These are phyloP conservation scores for Choloepus hoffmanni DNA, from an alignment of 2,113 vertebrate genomes.

Conservation along the genomic window DNA sequence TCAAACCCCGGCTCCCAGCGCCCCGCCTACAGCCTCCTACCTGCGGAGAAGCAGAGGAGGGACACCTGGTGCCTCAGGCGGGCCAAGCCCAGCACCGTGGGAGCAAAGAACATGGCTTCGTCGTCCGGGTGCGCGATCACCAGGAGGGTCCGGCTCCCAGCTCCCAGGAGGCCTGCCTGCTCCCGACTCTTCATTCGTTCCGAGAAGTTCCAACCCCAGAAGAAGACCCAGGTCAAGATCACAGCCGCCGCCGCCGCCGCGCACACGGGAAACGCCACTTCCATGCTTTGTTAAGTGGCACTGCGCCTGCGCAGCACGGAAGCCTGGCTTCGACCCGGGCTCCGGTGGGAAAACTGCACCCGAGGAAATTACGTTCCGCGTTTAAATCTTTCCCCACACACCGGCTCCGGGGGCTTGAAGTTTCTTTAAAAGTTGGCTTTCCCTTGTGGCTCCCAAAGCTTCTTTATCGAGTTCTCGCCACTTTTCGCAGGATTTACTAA, in stretches of 20 bases:
- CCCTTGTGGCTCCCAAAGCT: not conserved
- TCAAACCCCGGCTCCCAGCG: not conserved
- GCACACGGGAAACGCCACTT: not conserved
- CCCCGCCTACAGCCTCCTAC: constrained; percentile 85
- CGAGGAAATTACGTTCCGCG: constrained; percentile 76
- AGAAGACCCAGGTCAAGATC: not conserved
- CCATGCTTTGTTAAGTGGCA: not conserved
- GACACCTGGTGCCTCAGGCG: constrained; percentile 85
- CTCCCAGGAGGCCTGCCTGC: not conserved
- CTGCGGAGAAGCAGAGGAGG: constrained; percentile 95
- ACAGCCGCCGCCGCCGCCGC: not conserved
- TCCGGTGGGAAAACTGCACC: constrained; percentile 64
- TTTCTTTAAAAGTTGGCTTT: not conserved
- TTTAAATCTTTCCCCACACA: rapidly evolving
- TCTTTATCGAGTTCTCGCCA: not conserved
- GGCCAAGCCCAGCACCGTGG: constrained; percentile 89
- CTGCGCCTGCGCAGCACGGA: constrained; percentile 62
- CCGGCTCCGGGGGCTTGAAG: rapidly evolving
- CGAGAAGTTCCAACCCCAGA: constrained; percentile 46
- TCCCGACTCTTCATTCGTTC: not conserved
- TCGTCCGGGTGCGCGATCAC: constrained; percentile 98
- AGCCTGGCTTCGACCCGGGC: rapidly evolving
- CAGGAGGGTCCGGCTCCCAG: constrained; percentile 83
- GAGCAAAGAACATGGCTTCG: constrained; percentile 98
- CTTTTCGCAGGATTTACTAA: not conserved